Conservation (phyloP, 2,888 invertebrate genomes). For the Pachliopta kotzebuea region DNA sequence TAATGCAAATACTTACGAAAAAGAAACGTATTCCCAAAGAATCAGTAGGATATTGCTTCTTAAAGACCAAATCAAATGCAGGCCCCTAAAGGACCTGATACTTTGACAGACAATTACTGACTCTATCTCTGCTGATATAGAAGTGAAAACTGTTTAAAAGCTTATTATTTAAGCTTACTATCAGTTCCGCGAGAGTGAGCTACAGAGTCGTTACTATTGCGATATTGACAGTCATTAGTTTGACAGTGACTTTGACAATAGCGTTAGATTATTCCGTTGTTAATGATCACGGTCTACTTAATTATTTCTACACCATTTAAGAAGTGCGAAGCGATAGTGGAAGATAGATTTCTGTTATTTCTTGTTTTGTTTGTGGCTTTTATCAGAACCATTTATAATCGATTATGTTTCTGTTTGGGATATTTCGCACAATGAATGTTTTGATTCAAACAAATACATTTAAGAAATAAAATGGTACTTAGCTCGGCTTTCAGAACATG, state of each 20-base stretch:
- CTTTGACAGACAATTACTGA: constrained; percentile 31
- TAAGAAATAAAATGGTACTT: too few species aligned
- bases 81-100: constrained; percentile 33
- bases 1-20: constrained; percentile 61
- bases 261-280: constrained; percentile 38
- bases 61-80: constrained; percentile 57
- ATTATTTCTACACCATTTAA: constrained; percentile 66
- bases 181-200: constrained; percentile 63
- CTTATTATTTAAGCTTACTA: constrained; percentile 45
- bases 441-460: too few species aligned
- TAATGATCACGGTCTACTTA: constrained; percentile 50
- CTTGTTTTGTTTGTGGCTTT: constrained; percentile 9
- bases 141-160: constrained; percentile 29
- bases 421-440: background rate
- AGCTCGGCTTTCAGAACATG: too few species aligned
- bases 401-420: background rate
- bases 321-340: constrained; percentile 32
- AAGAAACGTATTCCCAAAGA: constrained; percentile 55
- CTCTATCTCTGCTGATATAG: constrained; percentile 31
- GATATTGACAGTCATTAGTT: constrained; percentile 61
- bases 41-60: constrained; percentile 60
- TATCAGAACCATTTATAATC: constrained; percentile 7
- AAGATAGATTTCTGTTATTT: constrained; percentile 23
- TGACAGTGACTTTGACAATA: constrained; percentile 64
- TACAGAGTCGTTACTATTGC: constrained; percentile 60